Evolutionary conservation across 2,113 vertebrate genomes (phyloP).

Genomic region (Kryptolebias marmoratus): DNA sequence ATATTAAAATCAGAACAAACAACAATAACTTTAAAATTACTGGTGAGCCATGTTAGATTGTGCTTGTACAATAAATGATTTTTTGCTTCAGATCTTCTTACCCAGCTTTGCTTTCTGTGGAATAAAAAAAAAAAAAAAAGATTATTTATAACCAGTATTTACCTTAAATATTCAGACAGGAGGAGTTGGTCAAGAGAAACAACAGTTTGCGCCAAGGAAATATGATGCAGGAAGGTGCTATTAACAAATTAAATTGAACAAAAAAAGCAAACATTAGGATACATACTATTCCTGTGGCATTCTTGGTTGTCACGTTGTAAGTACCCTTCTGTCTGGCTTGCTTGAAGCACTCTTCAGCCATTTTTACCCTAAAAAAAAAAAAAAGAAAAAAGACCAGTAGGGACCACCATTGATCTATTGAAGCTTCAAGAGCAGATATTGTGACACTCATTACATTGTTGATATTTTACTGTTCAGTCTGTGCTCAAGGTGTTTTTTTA

Average conservation of each 20-base stretch:
- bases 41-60: slow-evolving; percentile 60
- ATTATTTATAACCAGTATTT: slow-evolving; percentile 52
- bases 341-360: slow-evolving; percentile 89
- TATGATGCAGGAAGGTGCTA: neutral
- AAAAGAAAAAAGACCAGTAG: neutral
- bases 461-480: slow-evolving; percentile 19
- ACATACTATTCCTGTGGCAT: slow-evolving; percentile 93
- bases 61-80: slow-evolving; percentile 58
- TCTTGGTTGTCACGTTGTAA: slow-evolving; percentile 92
- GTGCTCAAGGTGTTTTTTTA: slow-evolving; percentile 38
- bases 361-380: slow-evolving; percentile 86
- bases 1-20: slow-evolving; percentile 28
- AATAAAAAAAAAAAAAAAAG: slow-evolving; percentile 57
- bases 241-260: slow-evolving; percentile 4
- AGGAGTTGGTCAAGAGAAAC: slow-evolving; percentile 12
- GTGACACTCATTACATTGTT: slow-evolving; percentile 15
- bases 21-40: slow-evolving; percentile 50
- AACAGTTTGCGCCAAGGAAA: slow-evolving; percentile 14
- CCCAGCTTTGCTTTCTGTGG: slow-evolving; percentile 97
- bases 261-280: slow-evolving; percentile 16
- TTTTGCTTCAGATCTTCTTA: slow-evolving; percentile 88
- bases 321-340: slow-evolving; percentile 90
- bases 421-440: slow-evolving; percentile 4
- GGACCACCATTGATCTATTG: neutral
- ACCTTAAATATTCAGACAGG: slow-evolving; percentile 12